phyloP scores from a whole-genome alignment of 2,113 vertebrate species.

The Ciconia stormi region DNA sequence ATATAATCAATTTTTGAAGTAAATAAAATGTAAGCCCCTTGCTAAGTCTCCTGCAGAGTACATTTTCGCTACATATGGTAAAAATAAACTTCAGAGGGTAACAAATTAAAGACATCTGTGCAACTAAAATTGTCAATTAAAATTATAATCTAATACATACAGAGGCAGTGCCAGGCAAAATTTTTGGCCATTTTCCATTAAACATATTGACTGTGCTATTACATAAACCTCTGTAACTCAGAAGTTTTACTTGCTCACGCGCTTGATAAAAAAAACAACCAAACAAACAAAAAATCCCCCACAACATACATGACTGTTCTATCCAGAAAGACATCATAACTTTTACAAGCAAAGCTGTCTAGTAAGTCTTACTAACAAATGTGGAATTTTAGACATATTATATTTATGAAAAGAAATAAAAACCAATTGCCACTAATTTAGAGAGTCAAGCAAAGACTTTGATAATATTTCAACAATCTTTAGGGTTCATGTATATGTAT shows the following conservation, averaged over 20 bases:
- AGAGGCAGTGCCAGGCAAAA: not conserved
- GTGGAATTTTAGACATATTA: not conserved
- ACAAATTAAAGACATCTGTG: slow-evolving; percentile 29
- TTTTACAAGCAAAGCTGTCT: not conserved
- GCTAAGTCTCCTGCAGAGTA: not conserved
- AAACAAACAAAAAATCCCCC: too few relatives aligned
- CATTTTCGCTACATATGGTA: not conserved
- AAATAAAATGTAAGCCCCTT: slow-evolving; percentile 5
- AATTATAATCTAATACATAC: slow-evolving; percentile 8
- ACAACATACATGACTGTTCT: not conserved
- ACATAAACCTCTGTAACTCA: not conserved
- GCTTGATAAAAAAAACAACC: not conserved
- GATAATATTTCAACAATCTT: not conserved
- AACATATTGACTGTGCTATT: not conserved
- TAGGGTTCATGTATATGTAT: not conserved
- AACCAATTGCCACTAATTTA: not conserved
- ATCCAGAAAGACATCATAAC: not conserved
- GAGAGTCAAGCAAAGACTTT: not conserved
- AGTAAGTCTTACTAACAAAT: not conserved
- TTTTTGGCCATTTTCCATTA: not conserved
- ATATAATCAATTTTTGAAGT: slow-evolving; percentile 21
- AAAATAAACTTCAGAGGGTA: slow-evolving; percentile 47
- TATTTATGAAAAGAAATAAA: not conserved
- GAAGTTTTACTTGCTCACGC: not conserved
- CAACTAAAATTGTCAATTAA: slow-evolving; percentile 31